Evolutionary conservation across 2,113 vertebrate species (phyloP).

Genomic region (Ardeotis arabs): DNA sequence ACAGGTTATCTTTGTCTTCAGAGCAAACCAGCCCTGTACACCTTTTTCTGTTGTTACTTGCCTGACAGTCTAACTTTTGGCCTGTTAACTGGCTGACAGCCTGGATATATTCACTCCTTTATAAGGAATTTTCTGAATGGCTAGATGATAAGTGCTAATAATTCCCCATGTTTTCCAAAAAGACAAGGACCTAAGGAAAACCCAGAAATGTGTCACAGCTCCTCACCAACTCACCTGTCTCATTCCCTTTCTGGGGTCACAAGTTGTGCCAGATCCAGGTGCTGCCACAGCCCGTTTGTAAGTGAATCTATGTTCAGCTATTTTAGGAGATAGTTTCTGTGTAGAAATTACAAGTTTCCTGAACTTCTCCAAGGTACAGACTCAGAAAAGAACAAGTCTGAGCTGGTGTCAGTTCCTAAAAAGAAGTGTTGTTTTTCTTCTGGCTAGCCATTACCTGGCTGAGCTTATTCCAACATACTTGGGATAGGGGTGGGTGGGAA

Average conservation of each 20-base stretch:
- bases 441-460: slow-evolving; percentile 24
- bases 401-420: slow-evolving; percentile 47
- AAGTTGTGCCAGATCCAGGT: background rate
- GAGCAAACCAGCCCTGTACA: background rate
- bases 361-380: background rate
- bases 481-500: background rate
- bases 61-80: background rate
- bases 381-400: slow-evolving; percentile 40
- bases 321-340: background rate
- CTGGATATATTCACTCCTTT: background rate
- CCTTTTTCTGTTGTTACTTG: background rate
- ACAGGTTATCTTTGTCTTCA: background rate
- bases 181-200: background rate
- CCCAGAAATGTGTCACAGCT: background rate
- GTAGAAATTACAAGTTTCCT: slow-evolving; percentile 37
- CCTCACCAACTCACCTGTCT: background rate
- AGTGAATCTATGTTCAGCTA: background rate
- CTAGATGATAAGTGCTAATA: background rate
- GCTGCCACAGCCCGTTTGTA: background rate
- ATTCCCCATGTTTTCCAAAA: background rate
- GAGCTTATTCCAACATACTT: slow-evolving; percentile 26
- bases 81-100: background rate
- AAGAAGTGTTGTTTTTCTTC: slow-evolving; percentile 47
- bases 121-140: background rate
- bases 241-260: background rate